Base-by-base conservation (phyloP, 2,113 vertebrate genomes). In the Emydura subglobosa region DNA sequence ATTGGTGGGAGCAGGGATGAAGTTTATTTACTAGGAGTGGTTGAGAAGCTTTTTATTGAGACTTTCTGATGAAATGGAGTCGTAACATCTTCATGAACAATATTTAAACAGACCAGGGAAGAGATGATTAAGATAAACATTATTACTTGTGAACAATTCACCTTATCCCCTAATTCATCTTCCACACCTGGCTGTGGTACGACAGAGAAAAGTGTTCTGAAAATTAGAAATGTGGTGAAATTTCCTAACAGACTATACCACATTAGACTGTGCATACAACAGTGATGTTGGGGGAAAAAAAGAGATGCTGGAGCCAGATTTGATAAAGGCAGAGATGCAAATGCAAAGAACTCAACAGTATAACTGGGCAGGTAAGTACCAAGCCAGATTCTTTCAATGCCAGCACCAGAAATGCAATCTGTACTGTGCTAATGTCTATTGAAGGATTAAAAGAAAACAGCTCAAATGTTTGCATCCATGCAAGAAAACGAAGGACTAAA, bases 301-400 rank as follows among this genome's bases (percentile, higher is more conserved):
- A 3, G 3, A 86, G 3, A 84, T 59, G 24, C 13, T 19, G 31
- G 79, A 92, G 4, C 7, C 14, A 4, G 49, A 93, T 49, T 68
- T 68, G 31, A n/a, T 47, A 17, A 19, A 51, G 27, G 13, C 2
- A 7, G 82, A 17, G 87, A 76, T 93, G 91, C 3, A 44, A 44
- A 10, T 76, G 22, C 3, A 57, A 0, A 90, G 31, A 22, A 87
- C 65, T 29, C 1, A 25, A 27, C 88, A 86, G n/a, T 5, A 4
- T 34, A 92, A 91, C 17, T 84, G 50, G 51, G 42, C 49, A 95
- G n/a, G 76, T 44, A 80, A 82, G 34, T 24, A 78, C 17, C 21
- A 95, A 82, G 39, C 47, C 27, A 81, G 42, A 78, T 12, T 13
- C 42, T 78, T 86, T 78, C 10, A 88, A 13, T 49, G 72, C 68